Conservation (phyloP, 2,888 invertebrate species). For the Cantharis rufa region DNA sequence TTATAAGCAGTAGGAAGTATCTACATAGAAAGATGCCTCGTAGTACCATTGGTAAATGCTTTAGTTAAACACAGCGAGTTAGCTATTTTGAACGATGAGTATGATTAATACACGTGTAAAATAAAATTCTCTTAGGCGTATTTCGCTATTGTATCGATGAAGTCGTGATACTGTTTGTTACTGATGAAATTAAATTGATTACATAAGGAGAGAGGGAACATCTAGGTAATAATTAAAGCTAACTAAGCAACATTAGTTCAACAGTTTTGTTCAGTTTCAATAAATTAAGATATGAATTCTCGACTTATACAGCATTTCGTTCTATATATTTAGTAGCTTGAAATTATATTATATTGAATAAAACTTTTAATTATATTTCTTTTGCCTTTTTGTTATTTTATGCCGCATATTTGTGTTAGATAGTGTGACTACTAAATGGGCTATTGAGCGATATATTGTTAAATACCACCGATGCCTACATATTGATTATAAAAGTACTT, state of each 20-base stretch:
- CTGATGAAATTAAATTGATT: too few relatives aligned
- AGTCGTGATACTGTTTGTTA: too few relatives aligned
- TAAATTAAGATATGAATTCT: not conserved
- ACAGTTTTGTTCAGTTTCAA: not conserved
- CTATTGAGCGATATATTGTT: not conserved
- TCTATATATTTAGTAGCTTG: not conserved
- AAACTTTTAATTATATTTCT: not conserved
- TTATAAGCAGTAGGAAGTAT: too few relatives aligned
- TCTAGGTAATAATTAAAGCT: too few relatives aligned
- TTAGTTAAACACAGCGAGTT: too few relatives aligned
- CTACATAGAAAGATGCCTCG: too few relatives aligned
- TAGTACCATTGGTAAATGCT: too few relatives aligned
- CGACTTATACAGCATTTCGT: not conserved
- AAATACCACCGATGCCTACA: not conserved
- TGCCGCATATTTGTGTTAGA: not conserved
- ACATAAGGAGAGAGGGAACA: too few relatives aligned
- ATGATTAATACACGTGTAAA: too few relatives aligned
- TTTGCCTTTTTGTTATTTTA: not conserved
- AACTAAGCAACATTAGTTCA: not conserved
- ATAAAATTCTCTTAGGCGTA: too few relatives aligned
- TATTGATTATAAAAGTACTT: not conserved
- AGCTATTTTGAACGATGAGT: too few relatives aligned
- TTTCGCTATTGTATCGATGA: too few relatives aligned
- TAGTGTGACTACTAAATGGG: not conserved
- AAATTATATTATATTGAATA: not conserved